A percentile compares a stretch with the other conserved stretches of the same genome.
Conservation (phyloP, 2,797 vertebrate species). For the Chelon auratus region DNA sequence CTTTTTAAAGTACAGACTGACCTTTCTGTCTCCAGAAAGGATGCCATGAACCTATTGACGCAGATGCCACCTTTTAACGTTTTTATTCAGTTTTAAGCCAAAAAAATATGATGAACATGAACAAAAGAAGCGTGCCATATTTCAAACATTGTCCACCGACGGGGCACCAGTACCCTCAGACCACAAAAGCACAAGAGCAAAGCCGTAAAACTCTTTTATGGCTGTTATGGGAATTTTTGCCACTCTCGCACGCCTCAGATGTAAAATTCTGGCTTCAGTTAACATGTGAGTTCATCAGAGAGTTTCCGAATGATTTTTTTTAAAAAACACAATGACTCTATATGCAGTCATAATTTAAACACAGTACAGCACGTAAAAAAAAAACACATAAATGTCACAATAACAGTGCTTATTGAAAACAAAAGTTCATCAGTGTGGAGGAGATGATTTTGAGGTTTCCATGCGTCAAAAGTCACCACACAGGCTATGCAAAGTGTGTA, state of each 20-base stretch:
- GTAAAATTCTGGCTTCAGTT: neutral
- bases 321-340: neutral
- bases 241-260: neutral
- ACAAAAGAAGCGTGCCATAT: slow-evolving; percentile 3
- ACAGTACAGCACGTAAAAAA: neutral
- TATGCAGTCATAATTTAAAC: slow-evolving; percentile 3
- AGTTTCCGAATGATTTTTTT: slow-evolving; percentile 1
- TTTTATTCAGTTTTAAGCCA: slow-evolving; percentile 19
- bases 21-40: neutral
- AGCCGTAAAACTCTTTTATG: slow-evolving; percentile 41
- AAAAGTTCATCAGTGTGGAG: slow-evolving; percentile 2
- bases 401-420: slow-evolving; percentile 6
- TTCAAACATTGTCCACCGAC: slow-evolving; percentile 27
- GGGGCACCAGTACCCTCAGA: slow-evolving; percentile 1
- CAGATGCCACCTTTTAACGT: neutral
- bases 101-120: slow-evolving; percentile 3
- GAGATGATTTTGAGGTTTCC: neutral
- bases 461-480: neutral
- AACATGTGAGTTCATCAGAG: slow-evolving; percentile 6
- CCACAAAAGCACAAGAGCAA: slow-evolving; percentile 30
- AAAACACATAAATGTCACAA: neutral
- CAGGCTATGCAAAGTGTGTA: neutral
- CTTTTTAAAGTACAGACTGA: neutral
- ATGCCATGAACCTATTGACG: neutral
- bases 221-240: slow-evolving; percentile 34